Evolutionary conservation across 92 coral and sea anemone species (phyloP).

Genomic region (Phenganax marumi): DNA sequence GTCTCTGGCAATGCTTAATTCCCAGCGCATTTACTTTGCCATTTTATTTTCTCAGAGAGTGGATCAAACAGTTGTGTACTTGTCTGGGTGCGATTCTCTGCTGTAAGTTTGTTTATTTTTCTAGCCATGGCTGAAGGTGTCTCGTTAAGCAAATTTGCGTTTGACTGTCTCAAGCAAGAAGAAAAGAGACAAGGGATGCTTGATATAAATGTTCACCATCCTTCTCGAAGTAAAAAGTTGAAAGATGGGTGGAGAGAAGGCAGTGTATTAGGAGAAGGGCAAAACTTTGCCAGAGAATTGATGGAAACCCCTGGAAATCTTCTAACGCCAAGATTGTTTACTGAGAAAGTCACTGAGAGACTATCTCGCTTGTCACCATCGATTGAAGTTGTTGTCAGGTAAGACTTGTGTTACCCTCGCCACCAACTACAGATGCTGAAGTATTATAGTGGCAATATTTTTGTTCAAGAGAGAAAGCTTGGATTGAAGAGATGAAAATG

Average conservation of each 20-base stretch:
- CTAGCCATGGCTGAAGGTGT: conserved; percentile 93
- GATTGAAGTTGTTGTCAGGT: conserved; percentile 70
- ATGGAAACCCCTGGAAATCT: conserved; percentile 86
- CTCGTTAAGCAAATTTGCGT: conserved; percentile 68
- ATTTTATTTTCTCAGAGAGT: background rate
- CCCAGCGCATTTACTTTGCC: background rate
- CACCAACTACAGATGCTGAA: background rate
- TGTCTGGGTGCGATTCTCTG: background rate
- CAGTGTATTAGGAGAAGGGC: conserved; percentile 65
- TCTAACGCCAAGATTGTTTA: conserved; percentile 80
- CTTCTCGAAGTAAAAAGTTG: conserved; percentile 2
- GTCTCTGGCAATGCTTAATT: background rate
- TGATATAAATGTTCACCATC: conserved; percentile 60
- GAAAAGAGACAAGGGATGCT: conserved; percentile 65
- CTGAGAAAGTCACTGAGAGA: conserved; percentile 64
- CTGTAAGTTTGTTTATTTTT: background rate
- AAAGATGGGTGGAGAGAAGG: conserved; percentile 68
- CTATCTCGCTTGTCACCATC: conserved; percentile 50
- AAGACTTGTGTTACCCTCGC: background rate
- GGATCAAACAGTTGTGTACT: background rate
- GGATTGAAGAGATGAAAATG: conserved; percentile 86
- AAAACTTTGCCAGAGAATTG: conserved; percentile 84
- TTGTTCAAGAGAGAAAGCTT: conserved; percentile 68
- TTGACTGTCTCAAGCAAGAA: conserved; percentile 71
- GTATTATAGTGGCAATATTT: background rate